Percentiles rank a stretch among this genome's conserved stretches.
These are phyloP conservation scores for Odontocerum albicorne DNA, from an alignment of 2,888 invertebrate genomes.

Conservation along the genomic window DNA sequence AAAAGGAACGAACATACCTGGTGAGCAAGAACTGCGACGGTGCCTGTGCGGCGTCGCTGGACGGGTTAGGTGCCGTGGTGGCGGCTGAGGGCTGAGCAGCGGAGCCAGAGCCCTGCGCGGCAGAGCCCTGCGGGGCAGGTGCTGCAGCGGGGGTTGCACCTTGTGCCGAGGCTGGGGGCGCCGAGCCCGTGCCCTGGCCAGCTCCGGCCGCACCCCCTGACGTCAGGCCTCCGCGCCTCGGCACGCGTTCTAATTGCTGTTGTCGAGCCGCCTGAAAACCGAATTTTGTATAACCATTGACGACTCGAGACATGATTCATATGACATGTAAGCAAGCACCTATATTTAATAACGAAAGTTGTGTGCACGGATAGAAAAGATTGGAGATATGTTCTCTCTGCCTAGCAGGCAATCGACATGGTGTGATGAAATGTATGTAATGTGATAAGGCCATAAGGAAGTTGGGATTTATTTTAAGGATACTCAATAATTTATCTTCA, in stretches of 20 bases:
- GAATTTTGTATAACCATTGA: too few species aligned
- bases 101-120: conserved; percentile 44
- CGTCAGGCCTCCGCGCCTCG: conserved; percentile 77
- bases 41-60: conserved; percentile 29
- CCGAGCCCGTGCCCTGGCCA: conserved; percentile 60
- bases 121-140: conserved; percentile 35
- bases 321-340: too few species aligned
- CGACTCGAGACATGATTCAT: too few species aligned
- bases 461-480: too few species aligned
- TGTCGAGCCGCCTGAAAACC: conserved; percentile 74
- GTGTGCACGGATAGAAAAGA: too few species aligned
- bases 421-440: too few species aligned
- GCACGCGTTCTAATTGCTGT: conserved; percentile 87
- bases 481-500: too few species aligned
- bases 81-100: conserved; percentile 52
- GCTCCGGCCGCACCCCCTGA: conserved; percentile 66
- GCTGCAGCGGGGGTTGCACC: conserved; percentile 53
- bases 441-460: too few species aligned
- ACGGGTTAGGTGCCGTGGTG: conserved; percentile 49
- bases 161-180: conserved; percentile 56
- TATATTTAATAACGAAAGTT: too few species aligned
- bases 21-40: conserved; percentile 50
- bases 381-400: too few species aligned
- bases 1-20: conserved; percentile 47
- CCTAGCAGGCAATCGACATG: too few species aligned